Percentiles rank a stretch among this genome's conserved stretches.
Conservation (phyloP, 1,140 invertebrate genomes). For the Procambarus virginalis region DNA sequence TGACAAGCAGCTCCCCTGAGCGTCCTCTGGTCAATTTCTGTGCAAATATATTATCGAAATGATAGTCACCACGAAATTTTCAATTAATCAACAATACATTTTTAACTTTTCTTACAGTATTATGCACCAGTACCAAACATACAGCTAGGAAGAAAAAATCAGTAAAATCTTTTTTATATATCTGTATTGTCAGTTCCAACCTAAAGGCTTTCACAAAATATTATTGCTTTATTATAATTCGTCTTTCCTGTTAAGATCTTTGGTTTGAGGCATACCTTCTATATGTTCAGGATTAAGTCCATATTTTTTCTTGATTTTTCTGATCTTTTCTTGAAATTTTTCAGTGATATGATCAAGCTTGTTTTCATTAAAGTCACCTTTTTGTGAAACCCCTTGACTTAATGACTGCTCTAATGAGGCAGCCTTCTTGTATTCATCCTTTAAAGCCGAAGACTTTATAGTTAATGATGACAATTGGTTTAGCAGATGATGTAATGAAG, state of each 20-base stretch:
- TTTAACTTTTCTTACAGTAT: constrained; percentile 16
- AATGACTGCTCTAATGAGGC: neutral
- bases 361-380: constrained; percentile 50
- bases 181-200: neutral
- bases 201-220: constrained; percentile 39
- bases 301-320: constrained; percentile 54
- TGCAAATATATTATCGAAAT: constrained; percentile 24
- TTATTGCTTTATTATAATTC: constrained; percentile 66
- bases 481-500: constrained; percentile 42
- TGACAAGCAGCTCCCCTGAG: constrained; percentile 65
- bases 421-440: constrained; percentile 10
- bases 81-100: constrained; percentile 31
- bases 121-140: constrained; percentile 49
- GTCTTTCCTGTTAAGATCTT: constrained; percentile 57
- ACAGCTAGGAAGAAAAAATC: constrained; percentile 28
- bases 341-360: constrained; percentile 49
- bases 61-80: constrained; percentile 3
- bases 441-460: neutral
- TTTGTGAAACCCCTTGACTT: constrained; percentile 15
- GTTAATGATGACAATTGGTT: constrained; percentile 47
- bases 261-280: constrained; percentile 45
- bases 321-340: constrained; percentile 39
- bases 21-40: constrained; percentile 34
- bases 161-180: neutral
- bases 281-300: neutral